phyloP scores from a whole-genome alignment of 1,140 invertebrate genomes.

The Panagrolaimus sp. region DNA sequence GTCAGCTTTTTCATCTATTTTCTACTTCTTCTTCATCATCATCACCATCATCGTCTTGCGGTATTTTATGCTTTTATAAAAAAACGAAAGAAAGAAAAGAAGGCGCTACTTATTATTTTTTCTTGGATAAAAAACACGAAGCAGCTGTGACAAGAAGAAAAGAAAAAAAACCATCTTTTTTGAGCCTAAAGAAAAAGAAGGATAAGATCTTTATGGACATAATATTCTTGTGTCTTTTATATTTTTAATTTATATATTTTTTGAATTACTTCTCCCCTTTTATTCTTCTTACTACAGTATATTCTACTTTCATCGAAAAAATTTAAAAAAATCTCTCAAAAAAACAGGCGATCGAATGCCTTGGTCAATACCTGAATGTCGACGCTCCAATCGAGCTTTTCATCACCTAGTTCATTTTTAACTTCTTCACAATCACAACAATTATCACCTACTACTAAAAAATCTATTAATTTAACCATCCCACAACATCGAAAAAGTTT shows the following conservation, averaged over 20 bases:
- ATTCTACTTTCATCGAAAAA: not conserved
- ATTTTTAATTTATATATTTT: not conserved
- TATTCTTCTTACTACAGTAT: no score
- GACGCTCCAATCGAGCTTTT: constrained; percentile 13
- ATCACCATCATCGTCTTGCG: not conserved
- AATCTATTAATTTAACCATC: not conserved
- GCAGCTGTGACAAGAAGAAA: no score
- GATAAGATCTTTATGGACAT: not conserved
- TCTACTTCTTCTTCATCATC: not conserved
- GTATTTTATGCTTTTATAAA: no score
- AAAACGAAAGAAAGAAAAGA: no score
- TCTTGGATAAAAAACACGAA: no score
- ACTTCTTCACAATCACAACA: not conserved
- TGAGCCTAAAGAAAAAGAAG: not conserved
- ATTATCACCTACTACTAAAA: no score
- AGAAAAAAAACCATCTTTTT: not conserved
- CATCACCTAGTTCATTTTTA: constrained; percentile 12
- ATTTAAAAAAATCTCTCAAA: not conserved
- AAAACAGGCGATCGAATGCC: not conserved
- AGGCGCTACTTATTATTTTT: no score
- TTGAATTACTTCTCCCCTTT: not conserved
- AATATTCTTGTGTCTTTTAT: not conserved
- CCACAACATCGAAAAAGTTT: not conserved
- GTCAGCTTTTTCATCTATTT: not conserved
- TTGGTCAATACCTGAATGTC: constrained; percentile 7